Conservation (phyloP, 2,797 vertebrate genomes). For the Ctenopoma multispine region DNA sequence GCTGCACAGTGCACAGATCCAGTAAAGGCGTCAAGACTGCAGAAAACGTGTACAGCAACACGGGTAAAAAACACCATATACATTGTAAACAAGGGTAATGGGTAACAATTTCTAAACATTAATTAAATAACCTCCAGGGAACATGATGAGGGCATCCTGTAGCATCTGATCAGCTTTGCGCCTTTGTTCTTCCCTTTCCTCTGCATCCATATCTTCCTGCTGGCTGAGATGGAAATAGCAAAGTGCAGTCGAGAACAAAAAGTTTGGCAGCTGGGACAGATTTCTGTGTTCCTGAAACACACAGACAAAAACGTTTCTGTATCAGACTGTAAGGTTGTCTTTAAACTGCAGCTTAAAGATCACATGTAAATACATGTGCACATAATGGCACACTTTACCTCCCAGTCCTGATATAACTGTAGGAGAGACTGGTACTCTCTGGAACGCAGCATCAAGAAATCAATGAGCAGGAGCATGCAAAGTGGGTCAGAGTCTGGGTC, state of each 20-base stretch:
- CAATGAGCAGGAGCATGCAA: constrained; percentile 93
- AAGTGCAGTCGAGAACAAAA: constrained; percentile 93
- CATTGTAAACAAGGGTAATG: not conserved
- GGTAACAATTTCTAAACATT: not conserved
- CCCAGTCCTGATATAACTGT: constrained; percentile 93
- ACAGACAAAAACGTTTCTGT: not conserved
- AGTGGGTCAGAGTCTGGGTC: constrained; percentile 95
- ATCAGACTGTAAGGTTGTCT: not conserved
- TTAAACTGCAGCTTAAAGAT: not conserved
- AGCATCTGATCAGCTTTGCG: constrained; percentile 85
- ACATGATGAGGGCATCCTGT: constrained; percentile 91
- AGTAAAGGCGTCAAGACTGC: constrained; percentile 92
- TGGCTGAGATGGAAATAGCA: constrained; percentile 92
- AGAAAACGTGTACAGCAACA: constrained; percentile 29
- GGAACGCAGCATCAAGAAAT: constrained; percentile 92
- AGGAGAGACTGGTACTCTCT: constrained; percentile 90
- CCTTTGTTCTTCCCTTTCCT: constrained; percentile 78
- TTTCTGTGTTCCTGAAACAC: constrained; percentile 90
- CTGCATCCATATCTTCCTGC: constrained; percentile 86
- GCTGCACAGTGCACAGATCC: constrained; percentile 91
- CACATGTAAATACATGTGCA: not conserved
- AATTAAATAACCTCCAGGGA: constrained; percentile 88
- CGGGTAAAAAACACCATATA: not conserved
- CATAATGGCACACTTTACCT: constrained; percentile 84
- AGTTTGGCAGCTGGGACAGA: constrained; percentile 97